Evolutionary conservation across 2,113 vertebrate genomes (phyloP).

Genomic region (Corapipo altera): DNA sequence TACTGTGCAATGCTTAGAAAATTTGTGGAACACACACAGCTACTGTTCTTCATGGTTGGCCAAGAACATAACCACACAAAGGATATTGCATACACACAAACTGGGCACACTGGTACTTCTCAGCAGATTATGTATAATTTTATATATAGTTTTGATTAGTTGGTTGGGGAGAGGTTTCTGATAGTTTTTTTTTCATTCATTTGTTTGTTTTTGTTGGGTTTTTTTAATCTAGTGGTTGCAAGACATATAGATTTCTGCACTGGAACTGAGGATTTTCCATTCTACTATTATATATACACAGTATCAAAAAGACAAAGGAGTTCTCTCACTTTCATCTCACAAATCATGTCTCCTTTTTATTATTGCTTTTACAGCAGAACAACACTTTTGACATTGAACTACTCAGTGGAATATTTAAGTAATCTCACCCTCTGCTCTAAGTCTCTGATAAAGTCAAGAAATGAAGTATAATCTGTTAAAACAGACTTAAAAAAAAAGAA

Average conservation of each 20-base stretch:
- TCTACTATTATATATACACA: not conserved
- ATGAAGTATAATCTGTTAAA: not conserved
- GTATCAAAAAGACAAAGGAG: not conserved
- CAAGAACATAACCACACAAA: not conserved
- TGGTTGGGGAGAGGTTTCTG: not conserved
- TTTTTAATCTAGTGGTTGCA: not conserved
- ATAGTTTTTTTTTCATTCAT: too few relatives aligned
- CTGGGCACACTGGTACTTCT: not conserved
- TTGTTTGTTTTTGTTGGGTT: rapidly evolving
- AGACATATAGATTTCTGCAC: not conserved
- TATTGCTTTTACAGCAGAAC: not conserved
- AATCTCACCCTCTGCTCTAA: not conserved
- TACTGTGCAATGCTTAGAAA: not conserved
- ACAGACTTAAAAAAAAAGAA: not conserved
- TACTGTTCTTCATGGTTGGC: not conserved
- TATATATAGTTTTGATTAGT: not conserved
- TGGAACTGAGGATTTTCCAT: not conserved
- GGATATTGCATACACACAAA: not conserved
- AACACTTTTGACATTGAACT: not conserved
- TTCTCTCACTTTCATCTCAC: not conserved
- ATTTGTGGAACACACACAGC: not conserved
- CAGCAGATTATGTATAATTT: not conserved
- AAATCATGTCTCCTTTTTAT: not conserved
- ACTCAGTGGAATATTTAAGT: not conserved
- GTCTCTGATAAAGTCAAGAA: not conserved